A percentile compares a stretch with the other conserved stretches of the same genome.
Evolutionary conservation across 2,888 invertebrate genomes (phyloP).

Genomic region (Megaustenia siamemsis): DNA sequence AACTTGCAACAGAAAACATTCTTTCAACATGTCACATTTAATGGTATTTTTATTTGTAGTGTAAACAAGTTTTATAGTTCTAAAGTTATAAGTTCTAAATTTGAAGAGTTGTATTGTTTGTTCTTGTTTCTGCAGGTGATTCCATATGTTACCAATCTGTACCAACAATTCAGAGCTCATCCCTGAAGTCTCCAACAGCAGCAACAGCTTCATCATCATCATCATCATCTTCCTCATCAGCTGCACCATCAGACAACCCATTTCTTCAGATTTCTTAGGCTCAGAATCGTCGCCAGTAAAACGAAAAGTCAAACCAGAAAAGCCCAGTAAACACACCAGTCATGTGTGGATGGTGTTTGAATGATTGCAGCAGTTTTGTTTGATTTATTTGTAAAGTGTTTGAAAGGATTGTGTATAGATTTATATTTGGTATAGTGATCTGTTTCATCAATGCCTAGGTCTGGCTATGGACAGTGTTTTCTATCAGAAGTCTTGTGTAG

Average conservation of each 20-base stretch:
- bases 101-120: too few species aligned
- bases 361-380: not conserved
- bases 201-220: slow-evolving; percentile 40
- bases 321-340: slow-evolving; percentile 53
- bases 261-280: slow-evolving; percentile 47
- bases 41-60: too few species aligned
- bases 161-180: slow-evolving; percentile 41
- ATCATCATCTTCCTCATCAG: slow-evolving; percentile 24
- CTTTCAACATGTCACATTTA: too few species aligned
- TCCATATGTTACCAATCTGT: slow-evolving; percentile 34
- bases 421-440: not conserved
- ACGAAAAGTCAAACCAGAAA: slow-evolving; percentile 63
- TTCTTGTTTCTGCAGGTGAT: slow-evolving; percentile 18
- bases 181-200: slow-evolving; percentile 44
- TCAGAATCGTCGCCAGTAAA: slow-evolving; percentile 56
- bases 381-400: not conserved
- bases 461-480: too few species aligned
- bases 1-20: too few species aligned
- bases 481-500: not conserved
- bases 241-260: not conserved
- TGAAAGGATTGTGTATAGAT: not conserved
- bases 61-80: too few species aligned
- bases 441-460: not conserved
- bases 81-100: too few species aligned
- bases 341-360: not conserved